Evolutionary conservation across 2,797 vertebrate genomes (phyloP).

Genomic region (Chelon labrosus): DNA sequence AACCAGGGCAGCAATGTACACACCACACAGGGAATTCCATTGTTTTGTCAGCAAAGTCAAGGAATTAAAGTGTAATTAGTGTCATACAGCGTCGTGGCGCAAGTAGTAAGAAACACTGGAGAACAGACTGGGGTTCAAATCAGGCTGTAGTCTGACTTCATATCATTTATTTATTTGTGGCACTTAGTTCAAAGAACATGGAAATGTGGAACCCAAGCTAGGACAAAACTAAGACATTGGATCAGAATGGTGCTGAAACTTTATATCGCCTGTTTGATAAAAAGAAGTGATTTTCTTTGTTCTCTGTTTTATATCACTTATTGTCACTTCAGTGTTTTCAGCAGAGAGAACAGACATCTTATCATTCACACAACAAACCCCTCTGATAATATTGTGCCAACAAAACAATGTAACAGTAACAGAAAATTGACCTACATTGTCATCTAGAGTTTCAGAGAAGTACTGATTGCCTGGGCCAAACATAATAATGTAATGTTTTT

Average conservation of each 20-base stretch:
- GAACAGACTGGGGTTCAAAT: background rate
- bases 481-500: conserved; percentile 17
- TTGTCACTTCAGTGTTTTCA: no score
- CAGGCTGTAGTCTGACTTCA: background rate
- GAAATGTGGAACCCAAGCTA: background rate
- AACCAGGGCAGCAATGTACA: background rate
- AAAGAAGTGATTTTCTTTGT: no score
- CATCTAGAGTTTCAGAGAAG: background rate
- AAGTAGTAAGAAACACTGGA: background rate
- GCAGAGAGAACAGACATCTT: no score
- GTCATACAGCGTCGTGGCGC: background rate
- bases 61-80: background rate
- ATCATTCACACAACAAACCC: no score
- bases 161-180: no score
- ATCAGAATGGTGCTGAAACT: no score
- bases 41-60: background rate
- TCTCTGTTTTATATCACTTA: no score
- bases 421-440: background rate
- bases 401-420: background rate
- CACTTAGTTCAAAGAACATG: background rate
- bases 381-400: no score
- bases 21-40: background rate
- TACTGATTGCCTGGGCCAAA: background rate
- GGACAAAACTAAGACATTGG: background rate
- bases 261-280: no score